Evolutionary conservation across 2,888 invertebrate species (phyloP).

Genomic region (Tiliacea citrago): DNA sequence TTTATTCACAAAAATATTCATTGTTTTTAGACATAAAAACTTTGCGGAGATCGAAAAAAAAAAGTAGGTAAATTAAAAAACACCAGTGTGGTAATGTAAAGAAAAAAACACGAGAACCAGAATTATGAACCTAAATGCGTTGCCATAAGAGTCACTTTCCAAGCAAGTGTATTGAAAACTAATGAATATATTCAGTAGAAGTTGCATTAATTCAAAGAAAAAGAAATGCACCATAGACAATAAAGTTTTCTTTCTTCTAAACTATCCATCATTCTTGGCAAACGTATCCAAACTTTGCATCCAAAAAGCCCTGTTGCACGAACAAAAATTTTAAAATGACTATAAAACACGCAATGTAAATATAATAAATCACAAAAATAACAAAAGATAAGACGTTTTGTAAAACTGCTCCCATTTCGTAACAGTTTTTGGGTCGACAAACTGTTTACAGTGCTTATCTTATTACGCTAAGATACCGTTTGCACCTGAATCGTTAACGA

Average conservation of each 20-base stretch:
- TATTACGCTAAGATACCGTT: slow-evolving; percentile 40
- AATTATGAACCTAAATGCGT: no score
- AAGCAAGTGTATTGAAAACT: no score
- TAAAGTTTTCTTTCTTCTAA: slow-evolving; percentile 21
- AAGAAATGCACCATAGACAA: slow-evolving; percentile 9
- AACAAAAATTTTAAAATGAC: slow-evolving; percentile 45
- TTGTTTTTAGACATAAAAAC: no score
- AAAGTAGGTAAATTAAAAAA: no score
- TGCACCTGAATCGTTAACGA: slow-evolving; percentile 56
- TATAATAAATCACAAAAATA: slow-evolving; percentile 68
- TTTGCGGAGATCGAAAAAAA: no score
- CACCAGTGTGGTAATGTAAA: no score
- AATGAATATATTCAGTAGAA: no score
- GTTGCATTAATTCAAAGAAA: not conserved
- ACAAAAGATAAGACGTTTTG: slow-evolving; percentile 64
- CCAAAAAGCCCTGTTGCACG: slow-evolving; percentile 32
- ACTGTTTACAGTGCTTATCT: slow-evolving; percentile 65
- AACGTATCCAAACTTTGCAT: slow-evolving; percentile 34
- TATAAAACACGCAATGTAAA: slow-evolving; percentile 65
- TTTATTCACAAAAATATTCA: no score
- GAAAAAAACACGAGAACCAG: no score
- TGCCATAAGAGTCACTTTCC: no score
- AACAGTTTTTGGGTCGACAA: slow-evolving; percentile 65
- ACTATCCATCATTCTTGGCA: slow-evolving; percentile 3
- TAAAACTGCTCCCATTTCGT: slow-evolving; percentile 67